Evolutionary conservation across 2,797 vertebrate species (phyloP).

Genomic region (Alfaro cultratus): DNA sequence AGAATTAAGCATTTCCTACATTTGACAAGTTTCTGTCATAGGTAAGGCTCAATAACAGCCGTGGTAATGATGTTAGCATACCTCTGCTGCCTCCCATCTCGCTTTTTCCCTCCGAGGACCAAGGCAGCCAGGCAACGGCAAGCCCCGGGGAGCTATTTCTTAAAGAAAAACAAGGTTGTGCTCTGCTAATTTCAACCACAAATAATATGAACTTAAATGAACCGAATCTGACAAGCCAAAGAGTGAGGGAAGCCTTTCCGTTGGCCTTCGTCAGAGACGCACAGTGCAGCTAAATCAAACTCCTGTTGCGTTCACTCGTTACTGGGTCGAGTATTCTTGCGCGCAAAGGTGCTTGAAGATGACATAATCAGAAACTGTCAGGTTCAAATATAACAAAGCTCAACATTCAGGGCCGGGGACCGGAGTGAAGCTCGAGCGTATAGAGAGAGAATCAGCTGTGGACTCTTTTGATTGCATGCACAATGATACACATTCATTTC

Average conservation of each 20-base stretch:
- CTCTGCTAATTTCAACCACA: slow-evolving; percentile 55
- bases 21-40: slow-evolving; percentile 9
- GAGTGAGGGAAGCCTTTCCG: slow-evolving; percentile 29
- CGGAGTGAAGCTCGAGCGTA: slow-evolving; percentile 27
- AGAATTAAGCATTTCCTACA: slow-evolving; percentile 25
- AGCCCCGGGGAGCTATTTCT: slow-evolving; percentile 56
- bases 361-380: slow-evolving; percentile 55
- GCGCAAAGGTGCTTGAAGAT: slow-evolving; percentile 41
- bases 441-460: slow-evolving; percentile 44
- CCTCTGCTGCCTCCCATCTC: slow-evolving; percentile 31
- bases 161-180: slow-evolving; percentile 61
- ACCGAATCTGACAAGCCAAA: slow-evolving; percentile 44
- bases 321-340: slow-evolving; percentile 29
- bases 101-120: slow-evolving; percentile 31
- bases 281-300: slow-evolving; percentile 38
- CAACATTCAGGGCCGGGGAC: slow-evolving; percentile 24
- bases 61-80: slow-evolving; percentile 43
- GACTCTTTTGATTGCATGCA: slow-evolving; percentile 46
- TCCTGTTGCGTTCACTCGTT: slow-evolving; percentile 33
- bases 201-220: slow-evolving; percentile 60
- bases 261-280: slow-evolving; percentile 33
- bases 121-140: slow-evolving; percentile 47
- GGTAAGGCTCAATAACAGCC: slow-evolving; percentile 29
- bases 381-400: slow-evolving; percentile 55
- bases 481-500: slow-evolving; percentile 58